A percentile compares a stretch with the other conserved stretches of the same genome.
These are phyloP conservation scores for Bruchidius siliquastri DNA, from an alignment of 2,888 invertebrate species.

Conservation along the genomic window DNA sequence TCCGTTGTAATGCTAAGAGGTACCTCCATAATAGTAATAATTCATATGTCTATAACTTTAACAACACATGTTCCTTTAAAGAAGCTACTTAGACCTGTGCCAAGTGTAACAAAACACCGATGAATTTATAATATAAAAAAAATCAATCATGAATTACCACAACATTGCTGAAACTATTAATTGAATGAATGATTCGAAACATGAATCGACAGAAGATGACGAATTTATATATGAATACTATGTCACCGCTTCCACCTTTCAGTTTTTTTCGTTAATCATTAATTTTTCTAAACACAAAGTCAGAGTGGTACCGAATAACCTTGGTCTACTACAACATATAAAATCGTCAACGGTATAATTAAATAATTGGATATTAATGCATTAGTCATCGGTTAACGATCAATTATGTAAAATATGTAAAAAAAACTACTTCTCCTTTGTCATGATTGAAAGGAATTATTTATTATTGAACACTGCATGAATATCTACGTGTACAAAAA, in stretches of 20 bases:
- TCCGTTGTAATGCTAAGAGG: too few species aligned
- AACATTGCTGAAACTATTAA: neutral
- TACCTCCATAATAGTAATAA: too few species aligned
- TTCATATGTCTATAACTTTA: too few species aligned
- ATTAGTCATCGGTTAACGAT: neutral
- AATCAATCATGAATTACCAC: neutral
- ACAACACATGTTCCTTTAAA: too few species aligned
- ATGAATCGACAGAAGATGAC: neutral
- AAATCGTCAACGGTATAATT: neutral
- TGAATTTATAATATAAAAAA: too few species aligned
- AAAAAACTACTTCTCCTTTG: neutral
- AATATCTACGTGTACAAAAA: too few species aligned
- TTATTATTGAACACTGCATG: neutral
- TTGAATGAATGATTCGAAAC: too few species aligned
- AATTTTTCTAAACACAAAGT: neutral
- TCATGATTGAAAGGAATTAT: neutral
- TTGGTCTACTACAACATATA: neutral
- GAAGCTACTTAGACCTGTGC: too few species aligned
- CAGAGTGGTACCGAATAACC: neutral
- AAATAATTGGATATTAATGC: neutral
- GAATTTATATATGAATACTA: neutral
- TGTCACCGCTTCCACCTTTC: neutral
- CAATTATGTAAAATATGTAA: neutral
- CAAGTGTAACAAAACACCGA: too few species aligned
- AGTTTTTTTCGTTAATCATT: neutral